Evolutionary conservation across 2,113 vertebrate species (phyloP).

Genomic region (Caretta caretta): DNA sequence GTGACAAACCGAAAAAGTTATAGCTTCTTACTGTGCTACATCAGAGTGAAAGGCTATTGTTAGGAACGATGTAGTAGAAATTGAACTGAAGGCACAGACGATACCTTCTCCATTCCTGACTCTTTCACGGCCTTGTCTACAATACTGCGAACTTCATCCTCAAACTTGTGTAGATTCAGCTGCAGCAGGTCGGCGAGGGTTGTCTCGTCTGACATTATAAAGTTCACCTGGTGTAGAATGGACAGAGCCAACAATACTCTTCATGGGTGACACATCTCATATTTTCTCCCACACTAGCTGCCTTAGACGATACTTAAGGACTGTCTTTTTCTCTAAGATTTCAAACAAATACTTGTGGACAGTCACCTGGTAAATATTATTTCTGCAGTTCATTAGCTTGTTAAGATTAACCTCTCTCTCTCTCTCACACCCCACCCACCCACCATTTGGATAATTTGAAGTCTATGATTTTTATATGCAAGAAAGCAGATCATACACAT

Average conservation of each 20-base stretch:
- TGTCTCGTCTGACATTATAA: constrained; percentile 81
- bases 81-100: not conserved
- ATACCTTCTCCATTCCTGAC: constrained; percentile 82
- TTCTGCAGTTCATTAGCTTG: not conserved
- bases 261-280: too few species aligned
- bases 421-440: not conserved
- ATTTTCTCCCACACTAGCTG: fast-evolving
- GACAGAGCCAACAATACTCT: too few species aligned
- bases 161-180: constrained; percentile 79
- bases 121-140: constrained; percentile 84
- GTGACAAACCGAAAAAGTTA: not conserved
- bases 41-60: not conserved
- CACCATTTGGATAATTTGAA: not conserved
- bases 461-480: not conserved
- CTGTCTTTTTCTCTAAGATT: not conserved
- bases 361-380: not conserved
- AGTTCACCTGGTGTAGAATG: constrained; percentile 78
- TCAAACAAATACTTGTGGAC: not conserved
- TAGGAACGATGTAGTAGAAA: too few species aligned
- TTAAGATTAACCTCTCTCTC: not conserved
- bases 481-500: not conserved
- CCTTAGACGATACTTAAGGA: fast-evolving
- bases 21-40: fast-evolving
- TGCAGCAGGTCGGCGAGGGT: constrained; percentile 77
- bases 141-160: constrained; percentile 80